phyloP scores from a whole-genome alignment of 1,140 invertebrate genomes.

The Aphis craccivora region DNA sequence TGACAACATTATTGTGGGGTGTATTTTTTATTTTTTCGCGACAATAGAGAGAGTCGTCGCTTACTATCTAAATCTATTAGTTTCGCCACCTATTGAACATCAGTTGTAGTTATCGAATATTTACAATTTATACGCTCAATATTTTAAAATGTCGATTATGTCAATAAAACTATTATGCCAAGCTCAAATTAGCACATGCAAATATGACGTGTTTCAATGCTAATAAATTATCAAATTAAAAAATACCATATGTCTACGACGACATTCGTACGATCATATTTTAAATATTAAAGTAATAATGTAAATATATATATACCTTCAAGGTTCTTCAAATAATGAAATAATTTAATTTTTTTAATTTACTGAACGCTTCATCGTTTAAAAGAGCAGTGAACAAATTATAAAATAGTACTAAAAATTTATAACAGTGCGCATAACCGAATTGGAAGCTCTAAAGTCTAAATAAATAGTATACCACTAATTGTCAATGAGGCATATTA shows the following conservation, averaged over 20 bases:
- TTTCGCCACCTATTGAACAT: neutral
- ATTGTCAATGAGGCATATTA: slow-evolving; percentile 19
- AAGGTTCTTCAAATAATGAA: no score
- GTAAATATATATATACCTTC: no score
- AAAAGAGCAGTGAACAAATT: neutral
- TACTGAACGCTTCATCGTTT: neutral
- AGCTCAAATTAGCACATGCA: neutral
- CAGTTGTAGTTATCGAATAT: neutral
- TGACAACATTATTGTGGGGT: neutral
- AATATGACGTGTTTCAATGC: neutral
- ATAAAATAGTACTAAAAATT: neutral
- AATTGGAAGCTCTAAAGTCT: neutral
- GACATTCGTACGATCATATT: neutral
- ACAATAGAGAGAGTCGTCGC: neutral
- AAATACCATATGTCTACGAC: neutral
- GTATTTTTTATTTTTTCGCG: neutral
- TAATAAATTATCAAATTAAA: neutral
- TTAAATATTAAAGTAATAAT: neutral
- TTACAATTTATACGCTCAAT: neutral
- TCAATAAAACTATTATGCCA: neutral
- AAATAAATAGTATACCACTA: neutral
- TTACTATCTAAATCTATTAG: neutral
- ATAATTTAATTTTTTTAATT: neutral
- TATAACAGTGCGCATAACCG: neutral
- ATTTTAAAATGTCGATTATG: slow-evolving; percentile 11